phyloP scores from a whole-genome alignment of 2,888 invertebrate genomes.

The Tridacna crocea region DNA sequence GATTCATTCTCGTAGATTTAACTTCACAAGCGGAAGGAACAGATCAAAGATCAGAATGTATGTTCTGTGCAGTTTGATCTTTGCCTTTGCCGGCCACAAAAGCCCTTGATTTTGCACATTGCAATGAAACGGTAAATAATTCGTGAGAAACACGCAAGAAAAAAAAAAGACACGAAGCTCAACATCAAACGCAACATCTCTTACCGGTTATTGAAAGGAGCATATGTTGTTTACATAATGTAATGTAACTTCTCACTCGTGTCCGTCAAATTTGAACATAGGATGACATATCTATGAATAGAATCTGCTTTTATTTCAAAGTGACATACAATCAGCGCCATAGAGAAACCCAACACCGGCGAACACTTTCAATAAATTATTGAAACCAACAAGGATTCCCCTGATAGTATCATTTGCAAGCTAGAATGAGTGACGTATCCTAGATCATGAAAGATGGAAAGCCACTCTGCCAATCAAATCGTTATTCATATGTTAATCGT shows the following conservation, averaged over 20 bases:
- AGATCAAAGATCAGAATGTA: no score
- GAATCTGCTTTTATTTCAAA: conserved; percentile 1
- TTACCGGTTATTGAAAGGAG: no score
- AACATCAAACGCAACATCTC: no score
- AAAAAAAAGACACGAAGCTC: no score
- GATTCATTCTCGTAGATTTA: no score
- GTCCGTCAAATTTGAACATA: conserved; percentile 4
- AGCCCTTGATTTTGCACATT: no score
- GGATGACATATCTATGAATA: conserved; percentile 4
- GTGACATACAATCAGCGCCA: not conserved
- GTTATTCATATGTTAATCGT: not conserved
- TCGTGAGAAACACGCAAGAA: no score
- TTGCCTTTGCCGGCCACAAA: no score
- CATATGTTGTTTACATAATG: no score
- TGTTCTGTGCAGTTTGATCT: no score
- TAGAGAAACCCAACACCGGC: conserved; percentile 5
- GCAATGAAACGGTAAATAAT: no score
- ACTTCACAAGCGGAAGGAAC: no score
- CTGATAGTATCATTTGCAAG: not conserved
- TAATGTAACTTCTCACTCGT: not conserved
- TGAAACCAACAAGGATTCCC: not conserved
- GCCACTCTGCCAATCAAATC: not conserved
- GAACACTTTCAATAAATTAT: conserved; percentile 11
- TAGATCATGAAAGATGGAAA: not conserved
- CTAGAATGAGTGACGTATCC: not conserved